Evolutionary conservation across 2,797 vertebrate genomes (phyloP).

Genomic region (Mormyrus proboscirostris): DNA sequence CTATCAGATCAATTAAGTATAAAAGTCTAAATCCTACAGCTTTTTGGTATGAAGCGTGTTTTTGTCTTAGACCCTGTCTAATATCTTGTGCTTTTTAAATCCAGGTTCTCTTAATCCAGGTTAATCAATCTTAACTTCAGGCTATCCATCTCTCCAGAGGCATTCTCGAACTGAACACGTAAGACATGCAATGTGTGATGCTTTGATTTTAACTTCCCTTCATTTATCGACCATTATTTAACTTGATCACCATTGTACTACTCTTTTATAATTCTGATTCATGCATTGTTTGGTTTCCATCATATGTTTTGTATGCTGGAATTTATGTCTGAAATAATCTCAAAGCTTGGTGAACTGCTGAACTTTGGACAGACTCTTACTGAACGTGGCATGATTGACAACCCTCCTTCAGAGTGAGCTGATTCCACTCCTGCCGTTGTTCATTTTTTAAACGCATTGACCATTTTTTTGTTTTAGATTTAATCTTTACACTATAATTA

Average conservation of each 20-base stretch:
- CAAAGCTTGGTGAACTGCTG: not conserved
- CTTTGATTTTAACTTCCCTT: slow-evolving; percentile 6
- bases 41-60: slow-evolving; percentile 26
- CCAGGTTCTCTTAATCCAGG: slow-evolving; percentile 72
- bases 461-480: not conserved
- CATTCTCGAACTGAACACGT: slow-evolving; percentile 33
- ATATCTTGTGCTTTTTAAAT: slow-evolving; percentile 54
- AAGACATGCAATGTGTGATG: slow-evolving; percentile 29
- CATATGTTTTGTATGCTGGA: not conserved
- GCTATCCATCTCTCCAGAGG: slow-evolving; percentile 52
- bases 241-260: not conserved
- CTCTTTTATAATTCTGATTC: not conserved
- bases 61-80: slow-evolving; percentile 43
- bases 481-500: slow-evolving; percentile 2
- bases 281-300: slow-evolving; percentile 8
- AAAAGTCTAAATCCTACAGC: slow-evolving; percentile 38
- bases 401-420: not conserved
- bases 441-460: not conserved
- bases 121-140: slow-evolving; percentile 65
- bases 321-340: not conserved
- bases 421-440: not conserved
- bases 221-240: not conserved
- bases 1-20: slow-evolving; percentile 42
- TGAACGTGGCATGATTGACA: not conserved
- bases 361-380: not conserved